Evolutionary conservation across 2,797 vertebrate genomes (phyloP).

Genomic region (Brotogeris chrysoptera): DNA sequence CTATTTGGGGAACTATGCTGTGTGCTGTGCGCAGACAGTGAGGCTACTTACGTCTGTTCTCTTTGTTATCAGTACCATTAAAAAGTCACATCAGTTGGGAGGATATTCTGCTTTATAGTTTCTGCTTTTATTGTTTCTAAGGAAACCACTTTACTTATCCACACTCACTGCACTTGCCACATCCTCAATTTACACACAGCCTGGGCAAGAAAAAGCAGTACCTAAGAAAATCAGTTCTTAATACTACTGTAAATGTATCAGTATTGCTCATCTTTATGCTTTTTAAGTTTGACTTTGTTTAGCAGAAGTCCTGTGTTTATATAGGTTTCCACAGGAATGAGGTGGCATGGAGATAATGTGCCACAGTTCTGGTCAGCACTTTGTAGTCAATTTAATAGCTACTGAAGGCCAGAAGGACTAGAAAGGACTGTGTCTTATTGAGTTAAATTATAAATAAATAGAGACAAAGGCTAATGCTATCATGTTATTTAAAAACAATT

Average conservation of each 20-base stretch:
- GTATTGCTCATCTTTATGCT: background rate
- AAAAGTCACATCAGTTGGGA: slow-evolving; percentile 35
- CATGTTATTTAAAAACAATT: background rate
- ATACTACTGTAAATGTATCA: background rate
- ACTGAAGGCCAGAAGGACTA: background rate
- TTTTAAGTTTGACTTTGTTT: background rate
- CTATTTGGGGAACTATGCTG: slow-evolving; percentile 21
- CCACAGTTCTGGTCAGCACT: background rate
- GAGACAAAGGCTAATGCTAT: background rate
- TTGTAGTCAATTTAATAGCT: background rate
- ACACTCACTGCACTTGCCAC: background rate
- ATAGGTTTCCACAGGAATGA: background rate
- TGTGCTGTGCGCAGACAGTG: slow-evolving; percentile 39
- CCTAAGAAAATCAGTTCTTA: background rate
- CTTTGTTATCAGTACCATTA: slow-evolving; percentile 49
- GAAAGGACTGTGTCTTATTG: background rate
- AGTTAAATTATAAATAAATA: background rate
- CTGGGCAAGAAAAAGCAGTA: background rate
- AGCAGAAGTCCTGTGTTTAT: background rate
- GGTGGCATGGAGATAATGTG: background rate
- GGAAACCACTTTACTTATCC: slow-evolving; percentile 55
- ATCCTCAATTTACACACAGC: background rate
- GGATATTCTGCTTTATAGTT: slow-evolving; percentile 39
- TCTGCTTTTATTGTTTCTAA: slow-evolving; percentile 59
- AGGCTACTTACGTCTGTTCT: slow-evolving; percentile 56